Base-by-base conservation (phyloP, 2,888 invertebrate genomes). In the Diplolepis rosae region DNA sequence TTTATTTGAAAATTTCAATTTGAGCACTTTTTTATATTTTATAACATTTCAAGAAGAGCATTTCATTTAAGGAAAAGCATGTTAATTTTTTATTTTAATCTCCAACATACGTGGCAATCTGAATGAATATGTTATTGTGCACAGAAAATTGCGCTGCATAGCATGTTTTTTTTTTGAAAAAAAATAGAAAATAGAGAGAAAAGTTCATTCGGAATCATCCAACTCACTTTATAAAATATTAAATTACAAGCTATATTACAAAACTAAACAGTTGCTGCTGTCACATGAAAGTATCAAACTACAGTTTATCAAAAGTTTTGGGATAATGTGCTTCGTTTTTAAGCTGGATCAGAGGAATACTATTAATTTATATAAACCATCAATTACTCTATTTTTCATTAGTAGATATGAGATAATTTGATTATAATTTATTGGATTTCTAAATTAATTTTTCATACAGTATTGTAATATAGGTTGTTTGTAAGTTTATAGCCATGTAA, bases 71-170 rank as follows among this genome's bases (percentile, higher is more conserved):
- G n/a, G n/a, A n/a, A n/a, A n/a, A 39, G 39, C 13, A 13, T 0
- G n/a, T 1, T 39, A 39, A 13, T 13, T 39, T 39, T 39, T 13
- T 35, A n/a, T 42, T 42, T 42, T n/a, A n/a, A n/a, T 52, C n/a
- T 2, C 13, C 4, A 52, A 6, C 6, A 1, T n/a, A 11, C 6
- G 52, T n/a, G 28, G n/a, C 28, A 52, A 52, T 27, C n/a, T 28
- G n/a, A 15, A 28, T 7, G 52, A 52, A 52, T 52, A 28, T 45
- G 52, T 28, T 52, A 28, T 52, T 28, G n/a, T 52, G n/a, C 52
- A 28, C 24, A n/a, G 13, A 27, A 52, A 52, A 51, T 28, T 52
- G n/a, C 15, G 2, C 24, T 24, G 52, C 24, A 13, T 52, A 52
- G 27, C 52, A 28, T 52, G 52, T 28, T 52, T 13, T n/a, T n/a